A percentile compares a stretch with the other conserved stretches of the same genome.
Conservation (phyloP, 2,113 vertebrate species). For the Taxidea taxus region DNA sequence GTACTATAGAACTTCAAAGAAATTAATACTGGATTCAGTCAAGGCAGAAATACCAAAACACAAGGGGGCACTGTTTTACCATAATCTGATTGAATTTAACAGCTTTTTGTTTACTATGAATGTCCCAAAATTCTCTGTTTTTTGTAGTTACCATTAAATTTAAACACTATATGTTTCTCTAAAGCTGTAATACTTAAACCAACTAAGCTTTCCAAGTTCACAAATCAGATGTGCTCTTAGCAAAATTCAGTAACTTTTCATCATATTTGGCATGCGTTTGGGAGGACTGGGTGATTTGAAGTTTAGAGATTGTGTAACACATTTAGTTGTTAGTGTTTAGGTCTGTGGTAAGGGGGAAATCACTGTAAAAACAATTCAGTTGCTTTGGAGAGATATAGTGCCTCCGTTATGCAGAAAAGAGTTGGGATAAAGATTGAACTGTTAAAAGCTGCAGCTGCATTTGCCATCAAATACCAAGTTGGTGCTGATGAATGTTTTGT, state of each 20-base stretch:
- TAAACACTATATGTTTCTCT: slow-evolving; percentile 12
- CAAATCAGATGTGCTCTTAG: slow-evolving; percentile 44
- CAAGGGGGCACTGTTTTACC: slow-evolving; percentile 77
- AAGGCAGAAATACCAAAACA: slow-evolving; percentile 60
- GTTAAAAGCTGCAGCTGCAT: slow-evolving; percentile 84
- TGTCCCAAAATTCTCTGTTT: slow-evolving; percentile 12
- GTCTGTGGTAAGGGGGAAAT: slow-evolving; percentile 56
- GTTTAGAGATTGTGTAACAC: slow-evolving; percentile 48
- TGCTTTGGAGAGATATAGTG: slow-evolving; percentile 79
- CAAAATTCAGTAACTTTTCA: slow-evolving; percentile 60
- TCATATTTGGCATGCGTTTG: slow-evolving; percentile 47
- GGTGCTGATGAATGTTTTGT: slow-evolving; percentile 86
- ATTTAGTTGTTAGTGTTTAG: slow-evolving; percentile 69
- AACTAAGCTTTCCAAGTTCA: slow-evolving; percentile 44
- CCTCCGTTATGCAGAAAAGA: slow-evolving; percentile 72
- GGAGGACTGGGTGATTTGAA: background rate
- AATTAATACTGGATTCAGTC: slow-evolving; percentile 21
- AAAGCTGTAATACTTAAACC: background rate
- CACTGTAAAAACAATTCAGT: slow-evolving; percentile 77
- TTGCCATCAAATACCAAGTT: slow-evolving; percentile 84
- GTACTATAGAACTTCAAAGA: slow-evolving; percentile 6
- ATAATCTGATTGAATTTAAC: slow-evolving; percentile 52
- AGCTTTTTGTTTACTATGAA: slow-evolving; percentile 49
- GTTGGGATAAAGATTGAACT: slow-evolving; percentile 78
- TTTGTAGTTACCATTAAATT: background rate